A percentile compares a stretch with the other conserved stretches of the same genome.
Conservation (phyloP, 1,140 invertebrate genomes). For the Phocides pigmalion region DNA sequence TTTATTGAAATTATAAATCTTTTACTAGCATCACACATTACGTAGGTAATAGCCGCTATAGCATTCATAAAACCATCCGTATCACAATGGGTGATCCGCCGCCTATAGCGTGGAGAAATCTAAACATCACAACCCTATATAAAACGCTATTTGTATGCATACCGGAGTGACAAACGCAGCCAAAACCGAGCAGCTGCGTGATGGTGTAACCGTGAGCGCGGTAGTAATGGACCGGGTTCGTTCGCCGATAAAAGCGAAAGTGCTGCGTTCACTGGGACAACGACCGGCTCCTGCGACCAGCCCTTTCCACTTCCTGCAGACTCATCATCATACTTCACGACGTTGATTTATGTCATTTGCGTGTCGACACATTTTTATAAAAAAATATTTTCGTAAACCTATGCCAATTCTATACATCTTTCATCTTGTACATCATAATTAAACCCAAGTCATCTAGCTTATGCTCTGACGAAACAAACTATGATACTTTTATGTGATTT, state of each 20-base stretch:
- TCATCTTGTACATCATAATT: too few species aligned
- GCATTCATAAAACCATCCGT: conserved; percentile 32
- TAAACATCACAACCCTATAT: conserved; percentile 69
- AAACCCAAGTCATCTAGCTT: too few species aligned
- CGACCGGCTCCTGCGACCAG: conserved; percentile 73
- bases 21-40: too few species aligned
- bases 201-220: conserved; percentile 79
- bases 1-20: too few species aligned
- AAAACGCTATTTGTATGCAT: conserved; percentile 73
- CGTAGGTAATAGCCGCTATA: not conserved
- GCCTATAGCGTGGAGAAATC: conserved; percentile 68
- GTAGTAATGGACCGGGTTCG: conserved; percentile 80
- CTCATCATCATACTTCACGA: conserved; percentile 52
- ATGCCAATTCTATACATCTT: too few species aligned
- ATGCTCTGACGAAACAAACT: too few species aligned
- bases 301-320: conserved; percentile 61
- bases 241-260: conserved; percentile 82
- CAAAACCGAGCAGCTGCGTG: conserved; percentile 67
- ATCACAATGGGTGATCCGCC: conserved; percentile 44
- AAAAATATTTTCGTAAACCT: too few species aligned
- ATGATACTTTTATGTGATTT: too few species aligned
- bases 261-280: conserved; percentile 81
- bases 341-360: not conserved
- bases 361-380: conserved; percentile 53
- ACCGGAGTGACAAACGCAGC: conserved; percentile 65